A percentile compares a stretch with the other conserved stretches of the same genome.
These are phyloP conservation scores for Leptinotarsa defecta DNA, from an alignment of 1,140 invertebrate genomes.

Conservation along the genomic window DNA sequence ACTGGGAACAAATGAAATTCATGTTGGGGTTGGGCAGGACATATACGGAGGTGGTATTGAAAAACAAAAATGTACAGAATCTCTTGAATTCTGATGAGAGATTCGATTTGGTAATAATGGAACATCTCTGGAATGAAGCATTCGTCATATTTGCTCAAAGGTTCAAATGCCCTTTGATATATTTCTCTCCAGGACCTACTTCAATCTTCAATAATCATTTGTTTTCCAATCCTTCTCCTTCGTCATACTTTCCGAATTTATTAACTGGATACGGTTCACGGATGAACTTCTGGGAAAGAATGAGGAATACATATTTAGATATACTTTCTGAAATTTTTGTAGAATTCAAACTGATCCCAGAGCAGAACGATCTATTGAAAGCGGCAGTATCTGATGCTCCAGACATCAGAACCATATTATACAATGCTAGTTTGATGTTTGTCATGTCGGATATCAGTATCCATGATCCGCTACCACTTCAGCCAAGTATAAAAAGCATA, in stretches of 20 bases:
- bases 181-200: slow-evolving; percentile 18
- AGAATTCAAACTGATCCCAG: slow-evolving; percentile 18
- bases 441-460: slow-evolving; percentile 50
- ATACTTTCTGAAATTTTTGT: slow-evolving; percentile 14
- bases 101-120: slow-evolving; percentile 58
- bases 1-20: slow-evolving; percentile 8
- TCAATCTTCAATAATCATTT: slow-evolving; percentile 13
- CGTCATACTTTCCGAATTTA: slow-evolving; percentile 27
- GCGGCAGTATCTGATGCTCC: slow-evolving; percentile 8
- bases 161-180: slow-evolving; percentile 19
- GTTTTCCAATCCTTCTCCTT: slow-evolving; percentile 26
- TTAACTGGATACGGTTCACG: slow-evolving; percentile 14
- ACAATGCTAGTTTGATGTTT: slow-evolving; percentile 57
- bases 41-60: slow-evolving; percentile 24
- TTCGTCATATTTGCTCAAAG: slow-evolving; percentile 52
- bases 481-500: slow-evolving; percentile 41
- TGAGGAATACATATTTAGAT: slow-evolving; percentile 13
- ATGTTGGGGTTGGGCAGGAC: background rate
- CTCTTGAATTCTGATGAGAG: slow-evolving; percentile 49
- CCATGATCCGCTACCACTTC: slow-evolving; percentile 41
- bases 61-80: slow-evolving; percentile 35
- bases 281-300: slow-evolving; percentile 23
- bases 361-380: slow-evolving; percentile 18
- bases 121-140: slow-evolving; percentile 58
- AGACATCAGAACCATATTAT: slow-evolving; percentile 23